phyloP scores from a whole-genome alignment of 2,113 vertebrate species.

The Capreolus pygargus region DNA sequence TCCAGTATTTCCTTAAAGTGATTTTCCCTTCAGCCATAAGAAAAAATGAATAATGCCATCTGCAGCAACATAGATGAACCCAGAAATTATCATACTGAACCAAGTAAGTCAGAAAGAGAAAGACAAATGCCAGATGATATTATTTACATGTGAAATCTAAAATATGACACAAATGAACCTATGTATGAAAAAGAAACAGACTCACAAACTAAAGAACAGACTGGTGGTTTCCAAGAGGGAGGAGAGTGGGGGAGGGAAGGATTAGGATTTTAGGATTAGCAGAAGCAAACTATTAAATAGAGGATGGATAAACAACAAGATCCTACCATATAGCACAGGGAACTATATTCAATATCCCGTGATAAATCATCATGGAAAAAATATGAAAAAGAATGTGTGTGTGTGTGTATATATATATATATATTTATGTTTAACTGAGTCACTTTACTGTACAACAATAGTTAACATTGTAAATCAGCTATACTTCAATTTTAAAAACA shows the following conservation, averaged over 20 bases:
- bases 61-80: neutral
- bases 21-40: neutral
- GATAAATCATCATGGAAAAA: neutral
- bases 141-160: neutral
- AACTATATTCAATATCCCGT: neutral
- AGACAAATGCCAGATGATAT: neutral
- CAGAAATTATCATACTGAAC: neutral
- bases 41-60: neutral
- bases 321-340: neutral
- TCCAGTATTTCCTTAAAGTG: neutral
- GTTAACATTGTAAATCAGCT: neutral
- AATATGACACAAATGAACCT: neutral
- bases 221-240: neutral
- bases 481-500: neutral
- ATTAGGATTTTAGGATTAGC: neutral
- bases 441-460: neutral
- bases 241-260: neutral
- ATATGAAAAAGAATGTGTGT: neutral
- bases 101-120: neutral
- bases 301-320: neutral
- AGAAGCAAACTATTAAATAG: neutral
- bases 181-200: neutral
- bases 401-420: neutral
- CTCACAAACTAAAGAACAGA: neutral
- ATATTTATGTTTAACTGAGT: neutral